These are phyloP conservation scores for Drosophila cardini DNA, from an alignment of 1,140 invertebrate species.

Conservation along the genomic window DNA sequence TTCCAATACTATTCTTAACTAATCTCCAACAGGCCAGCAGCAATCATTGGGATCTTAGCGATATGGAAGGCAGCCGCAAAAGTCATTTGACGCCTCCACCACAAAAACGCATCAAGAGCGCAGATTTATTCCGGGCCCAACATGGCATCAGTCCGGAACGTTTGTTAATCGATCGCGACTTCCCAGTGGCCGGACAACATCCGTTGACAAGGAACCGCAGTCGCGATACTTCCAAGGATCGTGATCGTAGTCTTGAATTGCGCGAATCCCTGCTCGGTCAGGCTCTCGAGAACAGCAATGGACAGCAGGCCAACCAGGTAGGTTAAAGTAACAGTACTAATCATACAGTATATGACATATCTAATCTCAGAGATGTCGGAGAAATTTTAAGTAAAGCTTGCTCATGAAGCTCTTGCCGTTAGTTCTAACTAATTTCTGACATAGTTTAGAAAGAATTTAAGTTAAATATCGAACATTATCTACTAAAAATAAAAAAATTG, in stretches of 20 bases:
- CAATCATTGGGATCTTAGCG: conserved; percentile 75
- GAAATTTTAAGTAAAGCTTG: too few relatives aligned
- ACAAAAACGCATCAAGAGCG: conserved; percentile 87
- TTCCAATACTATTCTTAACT: background rate
- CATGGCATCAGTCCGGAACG: conserved; percentile 83
- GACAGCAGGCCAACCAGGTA: conserved; percentile 73
- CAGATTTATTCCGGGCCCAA: conserved; percentile 87
- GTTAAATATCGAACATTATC: too few relatives aligned
- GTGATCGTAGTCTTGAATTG: conserved; percentile 86
- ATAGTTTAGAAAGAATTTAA: too few relatives aligned
- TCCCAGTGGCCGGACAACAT: conserved; percentile 79
- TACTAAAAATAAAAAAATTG: too few relatives aligned
- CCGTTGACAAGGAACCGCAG: conserved; percentile 70
- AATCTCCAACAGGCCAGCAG: conserved; percentile 55
- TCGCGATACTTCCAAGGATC: conserved; percentile 76
- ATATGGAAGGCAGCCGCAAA: conserved; percentile 70
- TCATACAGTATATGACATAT: too few relatives aligned
- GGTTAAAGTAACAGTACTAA: conserved; percentile 6
- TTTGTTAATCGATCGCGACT: conserved; percentile 73
- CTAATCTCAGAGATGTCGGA: too few relatives aligned
- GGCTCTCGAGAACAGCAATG: conserved; percentile 87
- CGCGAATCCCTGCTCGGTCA: conserved; percentile 90
- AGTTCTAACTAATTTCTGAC: too few relatives aligned
- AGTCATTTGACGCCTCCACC: conserved; percentile 86
- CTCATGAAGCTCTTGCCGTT: too few relatives aligned